Conservation (phyloP, 2,797 vertebrate species). For the Cichlasoma orientale region DNA sequence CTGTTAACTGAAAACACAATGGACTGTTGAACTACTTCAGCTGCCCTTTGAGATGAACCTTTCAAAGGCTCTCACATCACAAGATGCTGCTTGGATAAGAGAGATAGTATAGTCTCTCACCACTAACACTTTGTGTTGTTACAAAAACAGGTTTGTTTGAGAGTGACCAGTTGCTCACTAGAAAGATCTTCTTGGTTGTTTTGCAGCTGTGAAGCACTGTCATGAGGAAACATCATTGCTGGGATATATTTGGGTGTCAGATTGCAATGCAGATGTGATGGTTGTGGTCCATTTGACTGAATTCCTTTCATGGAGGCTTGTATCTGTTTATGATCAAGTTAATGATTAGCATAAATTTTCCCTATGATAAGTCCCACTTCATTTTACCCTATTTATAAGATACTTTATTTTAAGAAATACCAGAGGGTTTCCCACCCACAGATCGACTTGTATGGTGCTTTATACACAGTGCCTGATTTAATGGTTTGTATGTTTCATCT, state of each 20-base stretch:
- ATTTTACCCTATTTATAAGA: not conserved
- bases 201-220: not conserved
- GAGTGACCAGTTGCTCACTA: not conserved
- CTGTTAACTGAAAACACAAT: not conserved
- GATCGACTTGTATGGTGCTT: no score
- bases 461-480: no score
- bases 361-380: not conserved
- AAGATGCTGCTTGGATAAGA: not conserved
- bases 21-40: not conserved
- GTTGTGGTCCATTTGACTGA: not conserved
- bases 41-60: constrained; percentile 3
- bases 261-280: not conserved
- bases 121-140: not conserved
- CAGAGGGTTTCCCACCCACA: no score
- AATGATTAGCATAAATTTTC: not conserved
- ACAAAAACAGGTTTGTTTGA: not conserved
- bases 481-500: no score
- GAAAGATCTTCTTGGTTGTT: not conserved
- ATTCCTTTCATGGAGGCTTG: not conserved
- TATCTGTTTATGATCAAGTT: not conserved
- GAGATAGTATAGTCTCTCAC: not conserved
- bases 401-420: not conserved
- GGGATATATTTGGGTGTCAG: not conserved
- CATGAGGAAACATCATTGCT: no score
- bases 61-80: not conserved